Base-by-base conservation (phyloP, 2,888 invertebrate species). In the Frankliniella intonsa region DNA sequence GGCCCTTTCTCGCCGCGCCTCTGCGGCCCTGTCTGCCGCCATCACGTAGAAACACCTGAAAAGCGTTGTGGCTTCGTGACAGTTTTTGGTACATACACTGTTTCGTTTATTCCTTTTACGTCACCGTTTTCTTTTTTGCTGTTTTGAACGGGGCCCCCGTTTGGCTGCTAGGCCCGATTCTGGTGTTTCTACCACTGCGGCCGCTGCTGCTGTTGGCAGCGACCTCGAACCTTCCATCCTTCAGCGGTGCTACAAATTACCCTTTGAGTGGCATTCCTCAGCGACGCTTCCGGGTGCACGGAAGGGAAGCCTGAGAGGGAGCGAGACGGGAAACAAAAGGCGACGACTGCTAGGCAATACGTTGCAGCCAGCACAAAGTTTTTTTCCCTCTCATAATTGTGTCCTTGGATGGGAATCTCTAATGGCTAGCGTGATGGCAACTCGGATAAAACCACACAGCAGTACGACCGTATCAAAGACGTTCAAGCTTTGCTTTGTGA, bases 201-300 rank as follows among this genome's bases (percentile, higher is more conserved):
- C 38, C 38, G 38, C 38, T 38, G 38, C 38, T 38, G 62, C 69
- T 25, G n/a, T 25, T 22, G 12, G 69, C 69, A 25, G 69, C 25
- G 69, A 76, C 69, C 69, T 76, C 69, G 69, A 76, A 76, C 69
- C 69, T 76, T n/a, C 69, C 69, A 22, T 76, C 69, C 69, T 76
- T 76, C 55, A 55, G 55, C 55, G 69, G 22, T 76, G 69, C 69
- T 76, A 76, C 69, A 76, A 76, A 76, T 76, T 76, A 76, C 69
- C 69, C 69, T 76, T 76, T 76, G 69, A 76, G 69, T 76, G 69
- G 22, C 69, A 76, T 76, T 76, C 69, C 25, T 12, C 69, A 10
- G 69, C 12, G 25, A 76, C 69, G 69, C 69, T 76, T 76, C 69
- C 69, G 69, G 69, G 69, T 76, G 25, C 25, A 22, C 69, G 22